Percentiles rank a stretch among this genome's conserved stretches.
Conservation (phyloP, 2,113 vertebrate genomes). For the Cynocephalus volans region DNA sequence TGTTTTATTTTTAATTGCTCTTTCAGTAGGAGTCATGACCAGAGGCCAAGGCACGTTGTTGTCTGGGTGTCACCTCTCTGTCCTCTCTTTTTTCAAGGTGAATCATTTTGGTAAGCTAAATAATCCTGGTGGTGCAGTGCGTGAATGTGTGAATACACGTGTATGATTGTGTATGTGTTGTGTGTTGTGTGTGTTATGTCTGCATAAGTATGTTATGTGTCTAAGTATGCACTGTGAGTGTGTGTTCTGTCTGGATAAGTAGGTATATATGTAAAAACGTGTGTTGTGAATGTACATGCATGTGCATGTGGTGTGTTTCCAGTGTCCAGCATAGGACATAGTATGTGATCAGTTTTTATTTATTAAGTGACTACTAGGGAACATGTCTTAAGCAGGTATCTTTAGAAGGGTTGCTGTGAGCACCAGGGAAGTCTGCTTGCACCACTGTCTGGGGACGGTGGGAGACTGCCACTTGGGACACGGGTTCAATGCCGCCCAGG, state of each 20-base stretch:
- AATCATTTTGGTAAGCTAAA: neutral
- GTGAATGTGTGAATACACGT: neutral
- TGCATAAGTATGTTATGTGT: neutral
- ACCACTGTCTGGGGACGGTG: neutral
- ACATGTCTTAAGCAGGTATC: neutral
- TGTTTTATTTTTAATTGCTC: neutral
- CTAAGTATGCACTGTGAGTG: neutral
- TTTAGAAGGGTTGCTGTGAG: neutral
- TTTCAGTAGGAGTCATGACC: neutral
- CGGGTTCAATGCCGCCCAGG: neutral
- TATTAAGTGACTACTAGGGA: neutral
- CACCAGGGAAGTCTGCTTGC: neutral
- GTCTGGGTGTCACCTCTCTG: too few species aligned
- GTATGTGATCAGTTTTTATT: neutral
- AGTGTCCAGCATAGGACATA: neutral
- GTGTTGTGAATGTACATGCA: neutral
- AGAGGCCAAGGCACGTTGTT: neutral
- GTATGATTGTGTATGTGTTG: neutral
- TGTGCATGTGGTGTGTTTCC: neutral
- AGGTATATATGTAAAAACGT: neutral
- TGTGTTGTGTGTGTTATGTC: neutral
- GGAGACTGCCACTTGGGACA: neutral
- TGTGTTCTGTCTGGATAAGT: neutral
- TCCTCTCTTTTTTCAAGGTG: neutral
- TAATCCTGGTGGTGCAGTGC: neutral